Evolutionary conservation across 2,113 vertebrate genomes (phyloP).

Genomic region (Mirounga angustirostris): DNA sequence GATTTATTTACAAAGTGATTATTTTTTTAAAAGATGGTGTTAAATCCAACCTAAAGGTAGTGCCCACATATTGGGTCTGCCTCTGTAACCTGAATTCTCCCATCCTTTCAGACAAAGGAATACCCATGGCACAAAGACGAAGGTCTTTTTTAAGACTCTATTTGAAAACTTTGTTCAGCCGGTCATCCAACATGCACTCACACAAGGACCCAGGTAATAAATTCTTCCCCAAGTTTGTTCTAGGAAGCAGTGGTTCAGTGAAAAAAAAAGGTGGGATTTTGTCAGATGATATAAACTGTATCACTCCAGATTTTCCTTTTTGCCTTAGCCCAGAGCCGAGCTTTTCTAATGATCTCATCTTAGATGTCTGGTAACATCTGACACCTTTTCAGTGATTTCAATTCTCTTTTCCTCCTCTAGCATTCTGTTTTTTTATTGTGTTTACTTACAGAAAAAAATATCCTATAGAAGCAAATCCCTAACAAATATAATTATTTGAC

Average conservation of each 20-base stretch:
- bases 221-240: not conserved
- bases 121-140: not conserved
- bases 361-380: not conserved
- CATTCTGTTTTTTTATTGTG: not conserved
- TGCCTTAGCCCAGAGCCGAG: not conserved
- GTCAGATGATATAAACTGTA: not conserved
- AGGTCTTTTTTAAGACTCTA: not conserved
- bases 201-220: not conserved
- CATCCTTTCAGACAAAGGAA: not conserved
- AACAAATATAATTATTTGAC: slow-evolving; percentile 21
- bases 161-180: slow-evolving; percentile 23
- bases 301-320: not conserved
- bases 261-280: not conserved
- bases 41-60: not conserved
- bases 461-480: not conserved
- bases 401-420: not conserved
- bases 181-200: not conserved
- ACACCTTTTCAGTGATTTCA: not conserved
- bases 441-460: slow-evolving; percentile 30
- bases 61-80: not conserved
- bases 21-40: not conserved
- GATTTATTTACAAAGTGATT: not conserved
- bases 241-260: not conserved
- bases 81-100: not conserved
- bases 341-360: not conserved